Evolutionary conservation across 2,113 vertebrate species (phyloP), one percentile per base, ranked within the genome.

Genomic region (Brachyhypopomus gauderio): DNA sequence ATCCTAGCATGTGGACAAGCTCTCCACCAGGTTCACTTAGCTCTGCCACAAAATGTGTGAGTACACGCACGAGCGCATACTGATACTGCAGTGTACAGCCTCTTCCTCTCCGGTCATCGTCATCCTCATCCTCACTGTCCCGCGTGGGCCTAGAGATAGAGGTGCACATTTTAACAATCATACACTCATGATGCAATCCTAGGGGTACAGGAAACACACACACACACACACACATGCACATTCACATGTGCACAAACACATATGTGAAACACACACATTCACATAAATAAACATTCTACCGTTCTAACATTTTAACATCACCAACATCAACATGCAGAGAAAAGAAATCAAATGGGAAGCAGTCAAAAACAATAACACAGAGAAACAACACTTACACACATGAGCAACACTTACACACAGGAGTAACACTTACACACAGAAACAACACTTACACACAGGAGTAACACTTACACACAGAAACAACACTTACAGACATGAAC

Each of bases 81-180:
- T 99, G 98, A 86, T 98, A 98, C 94, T 99, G 97, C 14, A 99
- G 95, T 8, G 95, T 93, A 78, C 98, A 99, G 1, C 98, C 97
- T 67, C 91, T 92, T 8, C 97, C 96, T 63, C 93, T 96, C 85
- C 90, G 95, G 88, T 99, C 97, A 3, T 99, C 98, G 0, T 99
- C 98, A 0, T 99, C 97, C 58, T 99, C 97, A 0, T 99, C 98
- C 11, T 99, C 97, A 0, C 97, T 99, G 84, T 99, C 98, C 7
- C 98, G 92, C 0, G 97, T 96, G 0, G 96, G 97, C 92, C 98
- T 99, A 89, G 8, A 36, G 23, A 14, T 11, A 63, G 25, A n/a
- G n/a, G 58, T 19, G 58, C 19, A 60, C 4, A 22, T 4, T 14
- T 45, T 20, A 60, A n/a, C 8, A 60, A 60, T 60, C 58, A n/a